These are phyloP conservation scores for Muschampia plurimacula DNA, from an alignment of 2,888 invertebrate genomes.

Conservation along the genomic window DNA sequence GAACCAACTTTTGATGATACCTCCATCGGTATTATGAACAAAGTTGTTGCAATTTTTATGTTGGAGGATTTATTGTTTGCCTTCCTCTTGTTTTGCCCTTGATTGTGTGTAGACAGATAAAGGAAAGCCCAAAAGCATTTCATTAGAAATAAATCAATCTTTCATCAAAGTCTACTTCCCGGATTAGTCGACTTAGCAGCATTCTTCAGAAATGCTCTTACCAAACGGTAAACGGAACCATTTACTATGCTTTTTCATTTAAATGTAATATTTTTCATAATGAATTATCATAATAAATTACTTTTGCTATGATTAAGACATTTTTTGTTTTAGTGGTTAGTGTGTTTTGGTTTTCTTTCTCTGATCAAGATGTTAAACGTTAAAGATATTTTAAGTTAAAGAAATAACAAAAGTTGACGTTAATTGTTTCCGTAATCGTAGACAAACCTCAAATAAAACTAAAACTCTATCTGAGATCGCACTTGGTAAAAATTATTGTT, in stretches of 20 bases:
- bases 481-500: too few species aligned
- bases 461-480: too few species aligned
- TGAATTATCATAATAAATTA: too few species aligned
- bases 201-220: constrained; percentile 44
- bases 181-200: constrained; percentile 56
- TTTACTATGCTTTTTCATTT: constrained; percentile 38
- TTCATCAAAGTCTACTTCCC: constrained; percentile 62
- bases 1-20: constrained; percentile 85
- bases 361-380: too few species aligned
- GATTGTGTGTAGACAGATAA: constrained; percentile 79
- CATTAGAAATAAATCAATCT: constrained; percentile 76
- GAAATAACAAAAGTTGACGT: too few species aligned
- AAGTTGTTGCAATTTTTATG: constrained; percentile 86
- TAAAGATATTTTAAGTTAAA: too few species aligned
- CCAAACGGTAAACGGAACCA: neutral
- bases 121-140: constrained; percentile 68
- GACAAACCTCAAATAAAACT: too few species aligned
- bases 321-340: too few species aligned
- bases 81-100: constrained; percentile 74
- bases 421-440: too few species aligned
- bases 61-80: constrained; percentile 82
- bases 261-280: neutral
- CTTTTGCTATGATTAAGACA: too few species aligned
- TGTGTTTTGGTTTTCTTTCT: neutral
- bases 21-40: constrained; percentile 83